Percentiles rank a stretch among this genome's conserved stretches.
Conservation (phyloP, 1,140 invertebrate genomes). For the Euwallacea similis region DNA sequence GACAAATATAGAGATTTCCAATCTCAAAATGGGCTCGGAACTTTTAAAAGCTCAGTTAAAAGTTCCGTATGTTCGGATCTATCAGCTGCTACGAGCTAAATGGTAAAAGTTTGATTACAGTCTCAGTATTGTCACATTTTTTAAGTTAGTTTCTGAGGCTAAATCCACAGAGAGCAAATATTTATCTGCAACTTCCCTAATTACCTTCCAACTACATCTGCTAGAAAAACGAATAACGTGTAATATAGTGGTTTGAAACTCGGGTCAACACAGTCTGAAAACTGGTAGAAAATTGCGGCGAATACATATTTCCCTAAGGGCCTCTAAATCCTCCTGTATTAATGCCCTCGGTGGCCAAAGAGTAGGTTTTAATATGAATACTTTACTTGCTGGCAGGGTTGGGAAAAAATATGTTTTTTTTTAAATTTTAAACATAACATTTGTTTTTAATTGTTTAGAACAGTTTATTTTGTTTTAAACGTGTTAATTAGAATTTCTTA, state of each 20-base stretch:
- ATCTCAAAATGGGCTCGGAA: constrained; percentile 7
- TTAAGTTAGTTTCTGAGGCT: too few relatives aligned
- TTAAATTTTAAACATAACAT: too few relatives aligned
- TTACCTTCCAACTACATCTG: too few relatives aligned
- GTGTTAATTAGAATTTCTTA: too few relatives aligned
- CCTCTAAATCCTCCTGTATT: constrained; percentile 25
- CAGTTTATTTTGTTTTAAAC: too few relatives aligned
- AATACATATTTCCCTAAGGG: constrained; percentile 16
- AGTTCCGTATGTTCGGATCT: constrained; percentile 5
- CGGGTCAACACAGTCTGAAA: constrained; percentile 20
- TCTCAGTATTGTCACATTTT: too few relatives aligned
- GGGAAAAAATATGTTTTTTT: too few relatives aligned
- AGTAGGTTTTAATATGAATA: constrained; percentile 27
- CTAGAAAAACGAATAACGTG: too few relatives aligned
- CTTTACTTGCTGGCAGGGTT: background rate
- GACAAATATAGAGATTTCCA: constrained; percentile 15
- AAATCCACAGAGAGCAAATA: too few relatives aligned
- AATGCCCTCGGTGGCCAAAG: constrained; percentile 21
- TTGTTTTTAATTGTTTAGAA: too few relatives aligned
- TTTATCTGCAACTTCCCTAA: too few relatives aligned
- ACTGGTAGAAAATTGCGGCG: constrained; percentile 19
- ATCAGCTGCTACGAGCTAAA: background rate
- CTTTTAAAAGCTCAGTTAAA: constrained; percentile 12
- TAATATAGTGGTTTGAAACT: constrained; percentile 10
- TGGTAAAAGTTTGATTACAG: too few relatives aligned